phyloP scores from a whole-genome alignment of 2,888 invertebrate species.

The Tetragonula carbonaria region DNA sequence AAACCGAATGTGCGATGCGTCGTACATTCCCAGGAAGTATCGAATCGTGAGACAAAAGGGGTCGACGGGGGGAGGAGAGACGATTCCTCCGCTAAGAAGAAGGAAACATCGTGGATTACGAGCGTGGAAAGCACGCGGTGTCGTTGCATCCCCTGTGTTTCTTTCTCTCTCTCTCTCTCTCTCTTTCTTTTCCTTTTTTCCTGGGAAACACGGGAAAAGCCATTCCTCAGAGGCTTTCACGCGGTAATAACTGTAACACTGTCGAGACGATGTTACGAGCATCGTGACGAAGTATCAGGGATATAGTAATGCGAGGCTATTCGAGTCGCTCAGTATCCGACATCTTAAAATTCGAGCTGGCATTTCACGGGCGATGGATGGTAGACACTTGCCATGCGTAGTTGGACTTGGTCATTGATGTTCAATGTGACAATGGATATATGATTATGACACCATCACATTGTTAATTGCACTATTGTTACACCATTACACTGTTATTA shows the following conservation, averaged over 20 bases:
- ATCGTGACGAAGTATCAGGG: slow-evolving; percentile 36
- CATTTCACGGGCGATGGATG: neutral
- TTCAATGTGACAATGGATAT: neutral
- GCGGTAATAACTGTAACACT: slow-evolving; percentile 65
- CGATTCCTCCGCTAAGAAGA: slow-evolving; percentile 40
- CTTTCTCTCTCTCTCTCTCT: neutral
- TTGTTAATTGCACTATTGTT: too few relatives aligned
- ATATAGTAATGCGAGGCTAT: neutral
- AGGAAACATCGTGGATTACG: slow-evolving; percentile 56
- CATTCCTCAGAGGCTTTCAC: slow-evolving; percentile 68
- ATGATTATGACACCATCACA: too few relatives aligned
- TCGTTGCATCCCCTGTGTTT: slow-evolving; percentile 23
- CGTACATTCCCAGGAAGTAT: neutral
- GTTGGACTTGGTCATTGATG: neutral
- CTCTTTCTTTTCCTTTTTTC: neutral
- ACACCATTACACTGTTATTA: too few relatives aligned
- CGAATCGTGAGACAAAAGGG: slow-evolving; percentile 28
- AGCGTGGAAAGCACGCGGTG: slow-evolving; percentile 35
- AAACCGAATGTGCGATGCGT: neutral
- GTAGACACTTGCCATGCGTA: neutral
- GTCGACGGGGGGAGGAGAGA: slow-evolving; percentile 26
- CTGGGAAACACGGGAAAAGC: slow-evolving; percentile 25
- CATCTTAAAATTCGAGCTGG: slow-evolving; percentile 40
- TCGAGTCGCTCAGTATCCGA: neutral
- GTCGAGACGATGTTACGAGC: slow-evolving; percentile 49